Evolutionary conservation across 2,797 vertebrate species (phyloP).

Genomic region (Chelmon rostratus): DNA sequence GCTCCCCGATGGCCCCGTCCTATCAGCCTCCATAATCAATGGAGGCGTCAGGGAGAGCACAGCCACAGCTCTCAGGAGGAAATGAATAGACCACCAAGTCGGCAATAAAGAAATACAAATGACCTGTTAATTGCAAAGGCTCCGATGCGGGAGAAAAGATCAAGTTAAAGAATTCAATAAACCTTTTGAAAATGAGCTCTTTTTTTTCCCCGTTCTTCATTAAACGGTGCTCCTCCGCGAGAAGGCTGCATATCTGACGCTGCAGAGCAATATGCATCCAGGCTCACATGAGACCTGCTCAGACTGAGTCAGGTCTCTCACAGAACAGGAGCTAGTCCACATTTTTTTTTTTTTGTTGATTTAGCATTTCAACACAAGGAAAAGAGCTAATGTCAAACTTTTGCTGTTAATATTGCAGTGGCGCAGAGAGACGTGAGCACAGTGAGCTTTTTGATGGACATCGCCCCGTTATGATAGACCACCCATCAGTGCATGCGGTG

Average conservation of each 20-base stretch:
- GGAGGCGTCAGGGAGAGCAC: slow-evolving; percentile 50
- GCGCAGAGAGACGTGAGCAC: slow-evolving; percentile 26
- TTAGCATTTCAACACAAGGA: slow-evolving; percentile 46
- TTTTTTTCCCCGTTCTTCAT: not conserved
- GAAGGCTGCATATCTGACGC: slow-evolving; percentile 17
- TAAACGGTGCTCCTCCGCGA: slow-evolving; percentile 1
- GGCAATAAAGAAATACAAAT: slow-evolving; percentile 70
- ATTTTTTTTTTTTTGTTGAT: slow-evolving; percentile 24
- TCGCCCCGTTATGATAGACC: slow-evolving; percentile 45
- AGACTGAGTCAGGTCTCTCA: slow-evolving; percentile 64
- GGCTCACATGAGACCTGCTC: slow-evolving; percentile 28
- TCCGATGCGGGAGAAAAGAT: slow-evolving; percentile 25
- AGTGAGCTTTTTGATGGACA: slow-evolving; percentile 54
- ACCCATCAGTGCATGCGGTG: slow-evolving; percentile 22
- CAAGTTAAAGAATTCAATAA: slow-evolving; percentile 50
- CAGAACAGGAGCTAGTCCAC: slow-evolving; percentile 7
- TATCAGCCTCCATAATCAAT: slow-evolving; percentile 73
- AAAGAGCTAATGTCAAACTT: slow-evolving; percentile 34
- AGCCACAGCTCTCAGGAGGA: slow-evolving; percentile 62
- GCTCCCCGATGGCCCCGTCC: slow-evolving; percentile 55
- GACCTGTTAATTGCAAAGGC: slow-evolving; percentile 66
- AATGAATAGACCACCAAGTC: slow-evolving; percentile 60
- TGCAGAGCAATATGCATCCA: not conserved
- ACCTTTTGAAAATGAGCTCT: slow-evolving; percentile 23
- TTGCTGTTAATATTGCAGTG: slow-evolving; percentile 47